Percentiles rank a stretch among this genome's conserved stretches.
Evolutionary conservation across 2,797 vertebrate species (phyloP).

Genomic region (Pantherophis vulpinus): DNA sequence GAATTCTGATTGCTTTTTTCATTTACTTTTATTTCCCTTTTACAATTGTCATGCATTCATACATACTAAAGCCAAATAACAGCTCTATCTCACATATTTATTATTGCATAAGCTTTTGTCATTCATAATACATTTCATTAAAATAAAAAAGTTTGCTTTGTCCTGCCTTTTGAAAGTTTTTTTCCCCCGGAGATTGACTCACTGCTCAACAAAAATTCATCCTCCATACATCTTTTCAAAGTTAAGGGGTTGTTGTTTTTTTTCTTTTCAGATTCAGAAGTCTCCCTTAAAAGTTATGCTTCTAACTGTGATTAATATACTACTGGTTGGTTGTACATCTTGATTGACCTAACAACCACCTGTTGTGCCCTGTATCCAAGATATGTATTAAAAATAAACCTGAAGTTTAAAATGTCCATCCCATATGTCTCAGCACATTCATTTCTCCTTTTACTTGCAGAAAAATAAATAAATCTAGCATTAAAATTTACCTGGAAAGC

Average conservation of each 20-base stretch:
- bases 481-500: conserved; percentile 20
- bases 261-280: neutral
- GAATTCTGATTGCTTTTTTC: too few relatives aligned
- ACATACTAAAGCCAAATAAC: neutral
- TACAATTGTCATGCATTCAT: neutral
- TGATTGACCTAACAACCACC: conserved; percentile 14
- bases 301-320: neutral
- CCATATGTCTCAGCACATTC: neutral
- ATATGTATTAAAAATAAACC: conserved; percentile 23
- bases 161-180: neutral
- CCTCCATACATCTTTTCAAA: neutral
- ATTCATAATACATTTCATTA: neutral
- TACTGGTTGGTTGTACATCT: neutral
- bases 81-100: neutral
- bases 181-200: too few relatives aligned
- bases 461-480: neutral
- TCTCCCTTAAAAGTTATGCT: neutral
- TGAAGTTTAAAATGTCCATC: conserved; percentile 8
- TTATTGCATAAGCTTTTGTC: neutral
- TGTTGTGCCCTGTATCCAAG: neutral
- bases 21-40: neutral
- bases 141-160: neutral
- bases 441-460: neutral
- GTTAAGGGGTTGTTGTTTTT: neutral
- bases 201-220: neutral